Evolutionary conservation across 2,888 invertebrate genomes (phyloP).

Genomic region (Adelognathus sp.): DNA sequence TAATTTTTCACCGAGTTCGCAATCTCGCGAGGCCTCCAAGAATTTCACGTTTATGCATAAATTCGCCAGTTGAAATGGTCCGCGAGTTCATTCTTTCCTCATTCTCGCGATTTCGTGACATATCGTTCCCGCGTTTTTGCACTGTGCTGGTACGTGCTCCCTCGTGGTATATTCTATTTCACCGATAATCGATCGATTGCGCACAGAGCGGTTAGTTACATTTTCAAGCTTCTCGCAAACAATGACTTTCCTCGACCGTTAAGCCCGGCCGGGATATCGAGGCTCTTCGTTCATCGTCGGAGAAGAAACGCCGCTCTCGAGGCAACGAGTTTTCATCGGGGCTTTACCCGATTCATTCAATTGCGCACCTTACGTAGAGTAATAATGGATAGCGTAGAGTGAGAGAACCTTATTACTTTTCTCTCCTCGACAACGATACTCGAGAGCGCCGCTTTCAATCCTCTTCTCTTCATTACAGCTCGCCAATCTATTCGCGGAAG

Average conservation of each 20-base stretch:
- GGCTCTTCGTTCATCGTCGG: conserved; percentile 8
- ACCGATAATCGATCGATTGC: conserved; percentile 38
- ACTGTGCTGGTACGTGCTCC: conserved; percentile 10
- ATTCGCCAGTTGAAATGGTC: conserved; percentile 37
- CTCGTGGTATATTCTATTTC: conserved; percentile 31
- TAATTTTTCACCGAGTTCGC: conserved; percentile 7
- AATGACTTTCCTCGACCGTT: conserved; percentile 26
- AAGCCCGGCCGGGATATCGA: conserved; percentile 26
- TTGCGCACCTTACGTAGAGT: conserved; percentile 18
- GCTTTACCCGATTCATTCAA: conserved; percentile 31
- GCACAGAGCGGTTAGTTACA: conserved; percentile 23
- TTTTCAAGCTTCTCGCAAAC: conserved; percentile 40
- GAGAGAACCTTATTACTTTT: conserved; percentile 24
- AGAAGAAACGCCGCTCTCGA: not conserved
- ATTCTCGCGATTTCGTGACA: conserved; percentile 1
- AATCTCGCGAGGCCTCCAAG: conserved; percentile 20
- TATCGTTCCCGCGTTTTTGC: not conserved
- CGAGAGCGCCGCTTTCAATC: not conserved
- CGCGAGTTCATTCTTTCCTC: conserved; percentile 22
- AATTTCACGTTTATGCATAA: conserved; percentile 32
- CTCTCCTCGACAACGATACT: conserved; percentile 3
- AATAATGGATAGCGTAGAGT: conserved; percentile 13
- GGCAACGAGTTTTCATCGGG: conserved; percentile 22
- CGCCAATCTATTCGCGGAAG: conserved; percentile 7
- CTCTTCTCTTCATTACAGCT: not conserved